Conservation (phyloP, 1,140 invertebrate genomes). For the Pogonus chalceus region DNA sequence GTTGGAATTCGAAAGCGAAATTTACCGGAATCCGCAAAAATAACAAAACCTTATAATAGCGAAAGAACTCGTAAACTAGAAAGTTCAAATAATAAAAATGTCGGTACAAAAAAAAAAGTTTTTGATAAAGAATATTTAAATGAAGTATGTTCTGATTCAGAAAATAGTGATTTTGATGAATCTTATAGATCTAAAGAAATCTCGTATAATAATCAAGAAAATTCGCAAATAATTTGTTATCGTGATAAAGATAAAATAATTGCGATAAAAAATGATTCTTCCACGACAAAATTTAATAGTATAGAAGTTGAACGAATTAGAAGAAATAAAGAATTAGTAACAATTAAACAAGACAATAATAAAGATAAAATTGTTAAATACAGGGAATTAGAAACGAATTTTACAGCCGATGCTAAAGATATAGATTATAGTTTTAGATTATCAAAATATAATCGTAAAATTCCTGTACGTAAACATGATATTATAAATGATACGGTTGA, state of each 20-base stretch:
- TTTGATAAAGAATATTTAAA: background rate
- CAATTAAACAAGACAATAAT: conserved; percentile 28
- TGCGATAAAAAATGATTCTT: conserved; percentile 25
- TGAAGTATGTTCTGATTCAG: background rate
- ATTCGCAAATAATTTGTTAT: conserved; percentile 28
- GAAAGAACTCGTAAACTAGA: background rate
- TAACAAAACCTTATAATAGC: too few species aligned
- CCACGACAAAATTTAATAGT: conserved; percentile 30
- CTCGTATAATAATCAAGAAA: conserved; percentile 27
- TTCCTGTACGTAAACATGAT: conserved; percentile 33
- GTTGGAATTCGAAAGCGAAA: background rate
- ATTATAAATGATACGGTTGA: conserved; percentile 51
- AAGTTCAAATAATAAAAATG: background rate
- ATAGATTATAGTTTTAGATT: conserved; percentile 25
- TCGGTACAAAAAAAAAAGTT: background rate
- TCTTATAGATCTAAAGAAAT: conserved; percentile 16
- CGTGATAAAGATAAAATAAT: conserved; percentile 28
- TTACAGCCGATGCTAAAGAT: conserved; percentile 23
- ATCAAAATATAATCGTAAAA: conserved; percentile 19
- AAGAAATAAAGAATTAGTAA: conserved; percentile 25
- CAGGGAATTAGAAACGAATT: conserved; percentile 23
- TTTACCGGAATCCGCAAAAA: too few species aligned
- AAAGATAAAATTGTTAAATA: conserved; percentile 16
- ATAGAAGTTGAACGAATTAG: conserved; percentile 25
- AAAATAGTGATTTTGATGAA: conserved; percentile 2